Base-by-base conservation (phyloP, 2,797 vertebrate genomes). In the Rhynchotus rufescens region DNA sequence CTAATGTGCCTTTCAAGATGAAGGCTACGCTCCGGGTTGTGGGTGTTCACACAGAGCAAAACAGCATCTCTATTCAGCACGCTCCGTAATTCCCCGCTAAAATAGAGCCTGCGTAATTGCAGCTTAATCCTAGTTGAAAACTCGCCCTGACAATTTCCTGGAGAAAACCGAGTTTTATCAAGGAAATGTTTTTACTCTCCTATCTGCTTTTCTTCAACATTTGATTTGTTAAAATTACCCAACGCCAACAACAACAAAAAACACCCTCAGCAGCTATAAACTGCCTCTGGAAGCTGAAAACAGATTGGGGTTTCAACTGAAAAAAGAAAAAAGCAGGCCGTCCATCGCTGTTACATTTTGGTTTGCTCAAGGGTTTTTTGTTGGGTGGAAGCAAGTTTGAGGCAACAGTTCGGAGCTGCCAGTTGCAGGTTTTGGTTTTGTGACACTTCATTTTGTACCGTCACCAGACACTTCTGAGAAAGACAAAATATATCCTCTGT, bases 41-140 rank as follows among this genome's bases (percentile, higher is more conserved):
- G 86, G 94, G 88, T 95, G 95, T 95, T 96, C 68, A 90, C 90
- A 88, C 80, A 86, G 88, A 93, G 68, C 91, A 88, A 91, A 91
- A 75, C 92, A 94, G 77, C 69, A 71, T 77, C 84, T 40, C 89
- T 49, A 69, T 86, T 91, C 89, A 77, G 65, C 60, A 4, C 40
- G 1, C 30, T 60, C 56, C 57, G 91, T 95, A 92, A 90, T 88
- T 77, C 88, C 26, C 86, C 21, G 66, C 54, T 91, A 80, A 82
- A 89, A 90, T 66, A 93, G 92, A 86, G 68, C 72, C 65, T 0
- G 1, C 84, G 17, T 92, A 95, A 93, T 90, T 93, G 92, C 80
- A 82, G 81, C 62, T 86, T 93, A 77, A 89, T 92, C 84, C 89
- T 40, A 34, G 25, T 56, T 82, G 84, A 92, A 93, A 92, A 73